Evolutionary conservation across 2,113 vertebrate genomes (phyloP).

Genomic region (Fulica atra): DNA sequence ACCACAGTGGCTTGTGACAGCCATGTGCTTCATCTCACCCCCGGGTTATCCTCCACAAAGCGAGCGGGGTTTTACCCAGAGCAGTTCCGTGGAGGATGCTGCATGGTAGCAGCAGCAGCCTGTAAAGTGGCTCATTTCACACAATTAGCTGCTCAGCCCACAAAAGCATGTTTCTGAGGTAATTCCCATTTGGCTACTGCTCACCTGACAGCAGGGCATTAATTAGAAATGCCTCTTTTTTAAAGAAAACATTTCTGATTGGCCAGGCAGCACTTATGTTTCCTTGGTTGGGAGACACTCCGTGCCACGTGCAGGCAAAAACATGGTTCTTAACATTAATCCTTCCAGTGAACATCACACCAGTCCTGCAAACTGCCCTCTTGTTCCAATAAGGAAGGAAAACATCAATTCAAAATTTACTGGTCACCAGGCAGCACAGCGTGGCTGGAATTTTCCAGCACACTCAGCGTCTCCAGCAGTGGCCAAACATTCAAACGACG

Average conservation of each 20-base stretch:
- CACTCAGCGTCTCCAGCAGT: not conserved
- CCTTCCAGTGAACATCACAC: not conserved
- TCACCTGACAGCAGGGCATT: not conserved
- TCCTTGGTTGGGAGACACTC: not conserved
- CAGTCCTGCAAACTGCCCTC: not conserved
- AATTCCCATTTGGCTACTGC: not conserved
- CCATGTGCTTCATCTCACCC: not conserved
- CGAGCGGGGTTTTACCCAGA: not conserved
- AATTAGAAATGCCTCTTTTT: not conserved
- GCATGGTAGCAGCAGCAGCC: not conserved
- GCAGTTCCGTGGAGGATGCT: not conserved
- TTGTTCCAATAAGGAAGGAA: not conserved
- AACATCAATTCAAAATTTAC: not conserved
- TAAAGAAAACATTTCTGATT: not conserved
- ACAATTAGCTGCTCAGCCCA: not conserved
- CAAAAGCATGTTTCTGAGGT: not conserved
- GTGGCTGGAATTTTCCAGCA: conserved; percentile 29
- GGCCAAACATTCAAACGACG: not conserved
- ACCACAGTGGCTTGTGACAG: not conserved
- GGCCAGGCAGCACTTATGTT: not conserved
- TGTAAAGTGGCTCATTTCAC: not conserved
- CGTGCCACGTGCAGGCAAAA: not conserved
- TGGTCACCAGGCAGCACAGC: not conserved
- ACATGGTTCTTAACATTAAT: not conserved
- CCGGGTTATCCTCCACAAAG: not conserved